A percentile compares a stretch with the other conserved stretches of the same genome.
These are phyloP conservation scores for Sanderia malayensis DNA, from an alignment of 30 jellyfish, hydroid and myxozoan species.

Conservation along the genomic window DNA sequence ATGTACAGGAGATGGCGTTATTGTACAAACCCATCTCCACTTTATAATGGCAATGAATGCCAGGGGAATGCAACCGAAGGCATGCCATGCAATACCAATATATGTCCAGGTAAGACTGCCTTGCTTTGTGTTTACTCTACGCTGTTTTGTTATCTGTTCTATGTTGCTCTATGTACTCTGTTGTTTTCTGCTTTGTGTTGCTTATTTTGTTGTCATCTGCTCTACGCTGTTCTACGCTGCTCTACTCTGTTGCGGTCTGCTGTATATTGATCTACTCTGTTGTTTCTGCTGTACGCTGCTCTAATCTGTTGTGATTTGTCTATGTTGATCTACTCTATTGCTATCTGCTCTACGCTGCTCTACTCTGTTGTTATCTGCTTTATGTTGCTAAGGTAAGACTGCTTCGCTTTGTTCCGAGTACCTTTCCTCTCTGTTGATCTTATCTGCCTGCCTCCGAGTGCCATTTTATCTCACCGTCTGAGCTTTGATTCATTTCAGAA, in stretches of 20 bases:
- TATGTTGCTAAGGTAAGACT: background rate
- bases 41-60: constrained; percentile 53
- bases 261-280: background rate
- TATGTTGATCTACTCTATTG: background rate
- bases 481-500: background rate
- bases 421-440: too few relatives aligned
- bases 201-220: background rate
- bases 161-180: background rate
- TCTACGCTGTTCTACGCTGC: background rate
- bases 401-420: too few relatives aligned
- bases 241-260: background rate
- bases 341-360: background rate
- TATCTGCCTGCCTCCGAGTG: too few relatives aligned
- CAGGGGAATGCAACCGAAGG: constrained; percentile 32
- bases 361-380: background rate
- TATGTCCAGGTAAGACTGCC: constrained; percentile 45
- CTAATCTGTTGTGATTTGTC: background rate
- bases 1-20: constrained; percentile 49
- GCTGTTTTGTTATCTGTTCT: background rate
- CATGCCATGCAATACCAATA: constrained; percentile 37
- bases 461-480: too few relatives aligned
- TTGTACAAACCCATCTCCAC: constrained; percentile 57
- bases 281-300: background rate
- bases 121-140: background rate
- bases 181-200: background rate